phyloP scores from a whole-genome alignment of 1,140 invertebrate genomes.

The Zaprionus vittiger region DNA sequence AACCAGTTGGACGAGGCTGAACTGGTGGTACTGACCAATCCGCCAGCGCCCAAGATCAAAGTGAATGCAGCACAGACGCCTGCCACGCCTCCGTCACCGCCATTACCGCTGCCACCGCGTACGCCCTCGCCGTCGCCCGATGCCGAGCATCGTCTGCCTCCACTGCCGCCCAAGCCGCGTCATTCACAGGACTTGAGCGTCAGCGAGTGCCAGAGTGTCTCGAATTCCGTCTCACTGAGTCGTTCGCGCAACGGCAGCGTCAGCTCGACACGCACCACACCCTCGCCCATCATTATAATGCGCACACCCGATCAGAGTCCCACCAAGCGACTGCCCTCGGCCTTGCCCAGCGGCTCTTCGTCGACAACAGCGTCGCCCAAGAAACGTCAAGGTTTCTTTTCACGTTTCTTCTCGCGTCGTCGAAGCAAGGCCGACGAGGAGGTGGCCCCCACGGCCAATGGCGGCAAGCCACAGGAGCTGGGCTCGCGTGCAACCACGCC shows the following conservation, averaged over 20 bases:
- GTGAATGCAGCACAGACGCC: constrained; percentile 77
- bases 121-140: constrained; percentile 75
- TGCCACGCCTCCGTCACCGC: constrained; percentile 66
- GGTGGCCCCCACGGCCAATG: constrained; percentile 9
- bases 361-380: constrained; percentile 84
- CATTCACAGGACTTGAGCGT: constrained; percentile 68
- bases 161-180: constrained; percentile 73
- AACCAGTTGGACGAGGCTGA: constrained; percentile 64
- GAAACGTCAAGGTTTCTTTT: constrained; percentile 87
- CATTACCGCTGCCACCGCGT: constrained; percentile 67
- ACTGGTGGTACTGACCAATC: constrained; percentile 79
- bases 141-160: constrained; percentile 65
- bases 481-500: constrained; percentile 54
- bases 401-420: constrained; percentile 87
- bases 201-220: constrained; percentile 50
- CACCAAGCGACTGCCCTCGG: constrained; percentile 84
- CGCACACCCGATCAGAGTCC: constrained; percentile 83
- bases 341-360: constrained; percentile 14
- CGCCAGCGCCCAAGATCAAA: constrained; percentile 84
- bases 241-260: constrained; percentile 72
- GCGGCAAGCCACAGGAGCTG: constrained; percentile 31
- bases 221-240: constrained; percentile 57
- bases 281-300: constrained; percentile 84
- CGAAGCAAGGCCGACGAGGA: constrained; percentile 82
- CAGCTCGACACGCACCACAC: constrained; percentile 79